Evolutionary conservation across 2,797 vertebrate genomes (phyloP).

Genomic region (Paguma larvata): DNA sequence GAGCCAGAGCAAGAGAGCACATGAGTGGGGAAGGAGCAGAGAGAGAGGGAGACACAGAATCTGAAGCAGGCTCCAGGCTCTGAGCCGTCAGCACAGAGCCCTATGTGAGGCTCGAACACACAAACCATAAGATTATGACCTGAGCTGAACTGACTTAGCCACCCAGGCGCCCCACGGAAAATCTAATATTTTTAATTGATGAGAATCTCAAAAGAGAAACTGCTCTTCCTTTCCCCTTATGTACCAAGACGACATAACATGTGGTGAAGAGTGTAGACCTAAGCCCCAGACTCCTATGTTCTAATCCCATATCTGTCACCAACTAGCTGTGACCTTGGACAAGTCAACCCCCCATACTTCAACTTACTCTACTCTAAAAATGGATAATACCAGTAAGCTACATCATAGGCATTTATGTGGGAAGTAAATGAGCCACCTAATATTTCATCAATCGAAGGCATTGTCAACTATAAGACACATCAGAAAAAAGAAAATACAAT

Average conservation of each 20-base stretch:
- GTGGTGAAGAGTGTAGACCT: background rate
- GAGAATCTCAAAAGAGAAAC: background rate
- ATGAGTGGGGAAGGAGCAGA: no score
- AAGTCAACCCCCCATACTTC: background rate
- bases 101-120: no score
- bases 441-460: conserved; percentile 31
- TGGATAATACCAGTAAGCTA: background rate
- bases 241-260: background rate
- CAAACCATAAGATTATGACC: no score
- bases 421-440: conserved; percentile 35
- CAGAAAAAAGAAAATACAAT: conserved; percentile 28
- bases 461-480: conserved; percentile 41
- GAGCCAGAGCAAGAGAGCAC: no score
- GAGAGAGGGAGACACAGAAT: no score
- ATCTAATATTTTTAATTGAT: background rate
- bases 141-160: no score
- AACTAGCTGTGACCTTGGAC: background rate
- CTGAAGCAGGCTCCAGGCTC: no score
- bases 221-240: background rate
- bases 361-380: conserved; percentile 25
- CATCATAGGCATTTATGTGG: conserved; percentile 23
- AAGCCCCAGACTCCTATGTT: background rate
- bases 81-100: no score
- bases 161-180: background rate
- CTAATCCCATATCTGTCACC: background rate